Percentiles rank a stretch among this genome's conserved stretches.
These are phyloP conservation scores for Perithous albicinctus DNA, from an alignment of 2,888 invertebrate species.

Conservation along the genomic window DNA sequence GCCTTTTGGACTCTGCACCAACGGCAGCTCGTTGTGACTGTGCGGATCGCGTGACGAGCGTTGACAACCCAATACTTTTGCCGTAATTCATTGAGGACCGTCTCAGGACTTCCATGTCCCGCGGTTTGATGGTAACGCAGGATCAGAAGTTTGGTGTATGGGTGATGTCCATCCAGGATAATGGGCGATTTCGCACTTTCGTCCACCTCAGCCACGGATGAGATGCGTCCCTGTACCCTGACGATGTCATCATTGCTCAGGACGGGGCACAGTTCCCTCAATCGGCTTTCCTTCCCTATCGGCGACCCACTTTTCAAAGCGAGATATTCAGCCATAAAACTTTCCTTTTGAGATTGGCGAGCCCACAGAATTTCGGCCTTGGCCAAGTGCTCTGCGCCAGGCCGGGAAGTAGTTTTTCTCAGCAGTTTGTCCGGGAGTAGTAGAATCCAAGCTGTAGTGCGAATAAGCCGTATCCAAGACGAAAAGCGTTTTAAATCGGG, in stretches of 20 bases:
- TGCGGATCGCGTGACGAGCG: slow-evolving; percentile 4
- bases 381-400: too few relatives aligned
- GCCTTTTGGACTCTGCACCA: slow-evolving; percentile 57
- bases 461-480: slow-evolving; percentile 36
- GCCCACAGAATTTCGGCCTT: too few relatives aligned
- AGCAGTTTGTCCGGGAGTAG: slow-evolving; percentile 41
- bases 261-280: slow-evolving; percentile 2
- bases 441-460: slow-evolving; percentile 36
- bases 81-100: slow-evolving; percentile 56
- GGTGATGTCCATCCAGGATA: too few relatives aligned
- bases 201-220: too few relatives aligned
- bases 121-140: slow-evolving; percentile 41
- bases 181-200: too few relatives aligned
- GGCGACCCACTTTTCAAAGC: too few relatives aligned
- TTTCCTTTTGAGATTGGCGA: too few relatives aligned
- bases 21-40: neutral
- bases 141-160: slow-evolving; percentile 22
- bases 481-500: slow-evolving; percentile 72
- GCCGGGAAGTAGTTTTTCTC: too few relatives aligned
- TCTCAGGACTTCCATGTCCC: slow-evolving; percentile 37
- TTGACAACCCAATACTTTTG: slow-evolving; percentile 49
- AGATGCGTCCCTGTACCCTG: too few relatives aligned
- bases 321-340: slow-evolving; percentile 4
- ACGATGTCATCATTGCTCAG: too few relatives aligned
- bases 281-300: slow-evolving; percentile 39